A percentile compares a stretch with the other conserved stretches of the same genome.
Evolutionary conservation across 2,113 vertebrate genomes (phyloP).

Genomic region (Pongo abelii): DNA sequence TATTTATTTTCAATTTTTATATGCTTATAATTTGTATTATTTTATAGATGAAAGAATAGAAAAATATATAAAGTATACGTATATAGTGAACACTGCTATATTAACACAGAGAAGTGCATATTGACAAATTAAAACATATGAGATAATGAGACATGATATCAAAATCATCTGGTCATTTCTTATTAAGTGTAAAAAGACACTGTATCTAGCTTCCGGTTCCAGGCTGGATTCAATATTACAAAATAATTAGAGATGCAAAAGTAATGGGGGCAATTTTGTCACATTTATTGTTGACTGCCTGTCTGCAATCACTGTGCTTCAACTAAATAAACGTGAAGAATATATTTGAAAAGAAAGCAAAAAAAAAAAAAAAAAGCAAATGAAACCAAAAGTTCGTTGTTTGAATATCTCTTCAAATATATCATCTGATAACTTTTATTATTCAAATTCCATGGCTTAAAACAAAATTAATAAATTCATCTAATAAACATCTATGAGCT

Average conservation of each 20-base stretch:
- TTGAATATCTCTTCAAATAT: not conserved
- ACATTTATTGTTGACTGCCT: not conserved
- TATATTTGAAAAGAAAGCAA: not conserved
- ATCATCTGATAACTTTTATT: not conserved
- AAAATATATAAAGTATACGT: not conserved
- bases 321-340: not conserved
- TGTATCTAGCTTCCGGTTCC: not conserved
- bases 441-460: not conserved
- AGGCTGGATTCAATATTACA: not conserved
- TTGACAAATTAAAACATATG: not conserved
- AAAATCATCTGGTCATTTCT: conserved; percentile 57
- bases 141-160: conserved; percentile 9
- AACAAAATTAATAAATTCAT: conserved; percentile 36
- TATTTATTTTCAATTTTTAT: not conserved
- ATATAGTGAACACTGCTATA: not conserved
- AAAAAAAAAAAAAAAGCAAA: not conserved
- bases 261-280: not conserved
- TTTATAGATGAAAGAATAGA: not conserved
- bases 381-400: not conserved
- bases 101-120: not conserved
- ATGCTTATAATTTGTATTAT: not conserved
- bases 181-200: conserved; percentile 37
- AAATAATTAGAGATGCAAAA: conserved; percentile 36
- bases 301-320: not conserved
- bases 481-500: not conserved